A percentile compares a stretch with the other conserved stretches of the same genome.
Evolutionary conservation across 2,113 vertebrate species (phyloP).

Genomic region (Emydocephalus ijimae): DNA sequence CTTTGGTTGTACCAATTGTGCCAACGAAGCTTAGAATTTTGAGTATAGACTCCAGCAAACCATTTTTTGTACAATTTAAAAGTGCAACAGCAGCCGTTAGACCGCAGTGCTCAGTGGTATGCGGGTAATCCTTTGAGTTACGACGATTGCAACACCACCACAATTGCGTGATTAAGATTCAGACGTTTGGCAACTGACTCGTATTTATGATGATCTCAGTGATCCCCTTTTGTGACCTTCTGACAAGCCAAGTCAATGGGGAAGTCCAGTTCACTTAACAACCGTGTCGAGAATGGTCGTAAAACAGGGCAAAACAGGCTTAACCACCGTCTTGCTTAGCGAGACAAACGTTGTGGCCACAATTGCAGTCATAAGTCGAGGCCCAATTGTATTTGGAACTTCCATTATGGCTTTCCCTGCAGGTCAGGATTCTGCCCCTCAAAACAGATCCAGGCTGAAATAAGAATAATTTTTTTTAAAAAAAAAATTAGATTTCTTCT

Average conservation of each 20-base stretch:
- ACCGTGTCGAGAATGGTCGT: too few species aligned
- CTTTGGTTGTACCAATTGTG: background rate
- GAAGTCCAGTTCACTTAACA: too few species aligned
- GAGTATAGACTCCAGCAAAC: background rate
- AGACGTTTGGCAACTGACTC: background rate
- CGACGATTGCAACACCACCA: background rate
- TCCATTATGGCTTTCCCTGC: background rate
- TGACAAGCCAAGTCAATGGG: too few species aligned
- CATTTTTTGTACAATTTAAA: too few species aligned
- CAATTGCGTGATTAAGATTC: background rate
- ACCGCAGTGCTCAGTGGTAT: background rate
- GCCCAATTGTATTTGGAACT: background rate
- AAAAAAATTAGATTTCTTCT: background rate
- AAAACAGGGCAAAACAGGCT: too few species aligned
- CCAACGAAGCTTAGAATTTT: background rate
- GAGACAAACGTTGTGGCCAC: too few species aligned
- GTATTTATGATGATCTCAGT: too few species aligned
- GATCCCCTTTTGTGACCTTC: too few species aligned
- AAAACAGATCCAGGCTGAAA: background rate
- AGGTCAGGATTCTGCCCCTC: background rate
- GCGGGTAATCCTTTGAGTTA: background rate
- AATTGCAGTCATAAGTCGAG: too few species aligned
- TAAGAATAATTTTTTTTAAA: background rate
- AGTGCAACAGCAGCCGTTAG: background rate
- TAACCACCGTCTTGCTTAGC: too few species aligned